Conservation (phyloP, 1,140 invertebrate genomes). For the Luehdorfia chinensis region DNA sequence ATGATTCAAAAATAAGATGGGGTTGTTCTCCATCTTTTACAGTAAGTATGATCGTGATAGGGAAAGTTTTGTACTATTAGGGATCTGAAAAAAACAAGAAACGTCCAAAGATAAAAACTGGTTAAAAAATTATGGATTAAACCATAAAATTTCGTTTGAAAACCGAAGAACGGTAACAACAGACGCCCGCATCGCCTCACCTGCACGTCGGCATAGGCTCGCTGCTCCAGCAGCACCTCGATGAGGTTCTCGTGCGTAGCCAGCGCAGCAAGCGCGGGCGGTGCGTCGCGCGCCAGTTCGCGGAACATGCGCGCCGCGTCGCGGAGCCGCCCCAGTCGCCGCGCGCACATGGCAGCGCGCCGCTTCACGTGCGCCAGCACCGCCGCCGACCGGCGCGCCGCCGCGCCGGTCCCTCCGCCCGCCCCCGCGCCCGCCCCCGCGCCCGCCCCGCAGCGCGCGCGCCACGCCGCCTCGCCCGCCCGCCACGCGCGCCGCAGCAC, state of each 20-base stretch:
- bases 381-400: slow-evolving; percentile 91
- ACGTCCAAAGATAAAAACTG: too few species aligned
- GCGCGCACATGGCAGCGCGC: slow-evolving; percentile 96
- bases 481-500: slow-evolving; percentile 13
- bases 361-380: slow-evolving; percentile 97
- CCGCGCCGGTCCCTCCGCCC: slow-evolving; percentile 39
- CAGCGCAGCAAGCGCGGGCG: slow-evolving; percentile 96
- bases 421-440: slow-evolving; percentile 27
- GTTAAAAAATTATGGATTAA: too few species aligned
- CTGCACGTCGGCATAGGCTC: slow-evolving; percentile 95
- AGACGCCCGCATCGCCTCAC: not conserved
- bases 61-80: too few species aligned
- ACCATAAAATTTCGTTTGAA: too few species aligned
- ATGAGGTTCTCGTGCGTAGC: slow-evolving; percentile 99
- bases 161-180: too few species aligned
- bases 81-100: not conserved
- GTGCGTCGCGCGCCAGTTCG: slow-evolving; percentile 98
- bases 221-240: slow-evolving; percentile 96
- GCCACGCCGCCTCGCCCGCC: slow-evolving; percentile 7
- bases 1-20: too few species aligned
- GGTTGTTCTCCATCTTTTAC: too few species aligned
- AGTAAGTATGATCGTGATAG: too few species aligned
- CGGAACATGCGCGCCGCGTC: slow-evolving; percentile 98
- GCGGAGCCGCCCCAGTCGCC: slow-evolving; percentile 94
- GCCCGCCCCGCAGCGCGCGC: slow-evolving; percentile 20